Evolutionary conservation across 2,797 vertebrate genomes (phyloP).

Genomic region (Halcyon chelicuti): DNA sequence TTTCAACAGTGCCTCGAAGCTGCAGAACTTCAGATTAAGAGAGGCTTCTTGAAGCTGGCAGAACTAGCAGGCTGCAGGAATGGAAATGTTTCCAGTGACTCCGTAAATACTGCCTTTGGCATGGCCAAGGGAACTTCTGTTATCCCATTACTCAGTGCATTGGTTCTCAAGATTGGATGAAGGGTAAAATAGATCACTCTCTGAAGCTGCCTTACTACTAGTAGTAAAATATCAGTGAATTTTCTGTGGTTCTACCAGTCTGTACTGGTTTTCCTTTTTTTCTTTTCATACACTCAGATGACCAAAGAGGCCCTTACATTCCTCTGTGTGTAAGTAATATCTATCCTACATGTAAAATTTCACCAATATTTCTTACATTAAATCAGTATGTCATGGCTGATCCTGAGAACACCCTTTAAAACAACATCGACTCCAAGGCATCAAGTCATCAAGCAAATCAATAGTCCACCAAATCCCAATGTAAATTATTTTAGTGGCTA

Average conservation of each 20-base stretch:
- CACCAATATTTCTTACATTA: background rate
- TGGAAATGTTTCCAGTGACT: background rate
- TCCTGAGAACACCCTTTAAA: background rate
- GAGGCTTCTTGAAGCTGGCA: constrained; percentile 15
- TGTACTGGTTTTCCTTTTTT: background rate
- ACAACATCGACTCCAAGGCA: background rate
- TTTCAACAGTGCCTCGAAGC: constrained; percentile 31
- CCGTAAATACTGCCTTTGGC: background rate
- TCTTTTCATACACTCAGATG: background rate
- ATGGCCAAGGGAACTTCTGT: background rate
- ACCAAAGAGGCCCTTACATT: background rate
- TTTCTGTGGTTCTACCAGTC: background rate
- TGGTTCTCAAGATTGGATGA: background rate
- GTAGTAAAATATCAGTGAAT: background rate
- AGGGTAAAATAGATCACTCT: background rate
- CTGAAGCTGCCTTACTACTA: background rate
- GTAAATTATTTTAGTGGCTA: background rate
- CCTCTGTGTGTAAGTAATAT: background rate
- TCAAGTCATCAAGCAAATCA: background rate
- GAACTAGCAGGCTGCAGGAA: background rate
- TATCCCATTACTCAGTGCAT: background rate
- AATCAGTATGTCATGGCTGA: background rate
- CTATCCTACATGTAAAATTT: background rate
- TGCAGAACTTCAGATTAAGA: constrained; percentile 46
- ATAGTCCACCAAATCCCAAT: background rate